Evolutionary conservation across 2,888 invertebrate genomes (phyloP), one percentile per base, ranked within the genome.

Genomic region (Dioctria linearis): DNA sequence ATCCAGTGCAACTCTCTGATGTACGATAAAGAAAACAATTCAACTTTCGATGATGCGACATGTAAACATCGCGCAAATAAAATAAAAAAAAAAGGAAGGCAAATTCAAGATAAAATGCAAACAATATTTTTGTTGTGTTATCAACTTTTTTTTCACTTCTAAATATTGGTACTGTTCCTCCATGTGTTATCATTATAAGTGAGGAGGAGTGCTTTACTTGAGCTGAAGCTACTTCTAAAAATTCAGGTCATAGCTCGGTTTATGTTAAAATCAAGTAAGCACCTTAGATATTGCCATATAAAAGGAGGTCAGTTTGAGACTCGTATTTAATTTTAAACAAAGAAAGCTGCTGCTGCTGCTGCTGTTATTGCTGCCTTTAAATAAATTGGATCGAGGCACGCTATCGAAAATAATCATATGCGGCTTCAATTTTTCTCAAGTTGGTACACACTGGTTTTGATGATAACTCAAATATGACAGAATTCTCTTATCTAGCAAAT

Each of bases 1-100:
- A n/a, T 11, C 9, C 11, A 54, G 11, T 54, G 54, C 6, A n/a
- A 46, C 5, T 6, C 49, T 25, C 25, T 25, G 25, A 25, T 46
- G 54, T 61, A 25, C n/a, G 61, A 61, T 61, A 61, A 61, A 25
- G 61, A 4, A 61, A 37, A 61, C 25, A 61, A 61, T 61, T 61
- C 61, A 61, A 61, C 61, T 61, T 61, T 5, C 25, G 25, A 25
- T 61, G 37, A 39, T 61, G 61, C 25, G 61, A 37, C 61, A 61
- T 37, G 11, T 37, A 61, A 61, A 61, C 61, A 61, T 6, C 39
- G 37, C 25, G 25, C 25, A 25, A 25, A 2, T 25, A 25, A 25
- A 61, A 37, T 61, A 39, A 37, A 54, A 6, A 54, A 11, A 8
- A 54, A 54, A 54, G 11, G n/a, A 8, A 11, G 54, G 3, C 54